Evolutionary conservation across 2,113 vertebrate genomes (phyloP).

Genomic region (Irena cyanogastra): DNA sequence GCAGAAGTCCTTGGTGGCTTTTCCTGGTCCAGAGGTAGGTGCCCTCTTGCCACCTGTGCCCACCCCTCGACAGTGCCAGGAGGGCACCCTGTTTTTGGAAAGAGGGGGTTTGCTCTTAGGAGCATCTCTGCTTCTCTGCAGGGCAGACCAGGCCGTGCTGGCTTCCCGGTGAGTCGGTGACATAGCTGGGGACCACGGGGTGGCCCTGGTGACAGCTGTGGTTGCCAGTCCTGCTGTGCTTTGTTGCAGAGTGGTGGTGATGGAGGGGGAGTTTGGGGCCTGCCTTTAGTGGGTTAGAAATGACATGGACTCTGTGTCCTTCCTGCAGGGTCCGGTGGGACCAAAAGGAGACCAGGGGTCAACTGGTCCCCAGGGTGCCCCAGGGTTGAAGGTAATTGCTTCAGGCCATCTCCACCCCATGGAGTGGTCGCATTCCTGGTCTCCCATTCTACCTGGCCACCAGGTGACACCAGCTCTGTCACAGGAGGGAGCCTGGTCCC

Average conservation of each 20-base stretch:
- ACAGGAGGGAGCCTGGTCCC: neutral
- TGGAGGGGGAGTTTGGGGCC: neutral
- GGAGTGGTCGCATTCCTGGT: neutral
- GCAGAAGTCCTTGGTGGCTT: neutral
- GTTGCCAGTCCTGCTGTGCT: neutral
- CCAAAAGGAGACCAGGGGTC: slow-evolving; percentile 60
- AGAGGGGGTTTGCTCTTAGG: neutral
- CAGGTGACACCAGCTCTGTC: neutral
- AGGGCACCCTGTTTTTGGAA: neutral
- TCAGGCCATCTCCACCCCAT: rapidly evolving
- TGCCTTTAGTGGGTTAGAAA: neutral
- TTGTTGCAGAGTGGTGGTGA: neutral
- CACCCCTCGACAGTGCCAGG: neutral
- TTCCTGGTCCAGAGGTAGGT: slow-evolving; percentile 62
- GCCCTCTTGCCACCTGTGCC: rapidly evolving
- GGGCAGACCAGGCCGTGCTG: neutral
- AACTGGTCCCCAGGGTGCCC: slow-evolving; percentile 40
- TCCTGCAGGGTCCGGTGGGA: slow-evolving; percentile 55
- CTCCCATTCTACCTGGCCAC: neutral
- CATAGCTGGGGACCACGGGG: neutral
- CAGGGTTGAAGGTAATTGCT: slow-evolving; percentile 61
- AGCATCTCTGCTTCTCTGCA: neutral
- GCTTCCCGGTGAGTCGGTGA: slow-evolving; percentile 46
- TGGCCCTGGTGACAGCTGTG: neutral
- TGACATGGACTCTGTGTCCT: neutral